Evolutionary conservation across 64 coral and sea anemone species (phyloP), one percentile per base, ranked within the genome.

Genomic region (Porites lutea): DNA sequence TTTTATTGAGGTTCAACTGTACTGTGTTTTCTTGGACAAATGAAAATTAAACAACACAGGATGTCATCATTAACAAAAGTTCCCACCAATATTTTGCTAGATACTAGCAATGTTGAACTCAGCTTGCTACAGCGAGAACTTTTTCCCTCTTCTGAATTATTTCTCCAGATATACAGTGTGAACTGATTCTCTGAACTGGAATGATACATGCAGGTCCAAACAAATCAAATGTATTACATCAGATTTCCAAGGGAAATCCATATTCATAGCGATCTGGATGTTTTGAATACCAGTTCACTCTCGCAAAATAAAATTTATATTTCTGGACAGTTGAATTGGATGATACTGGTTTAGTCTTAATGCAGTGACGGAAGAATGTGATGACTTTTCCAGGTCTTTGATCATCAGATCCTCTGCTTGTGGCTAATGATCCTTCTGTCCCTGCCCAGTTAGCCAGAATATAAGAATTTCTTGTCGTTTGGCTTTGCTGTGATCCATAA

Each of bases 201-300:
- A 95, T 83, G 65, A 94, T 85, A 44, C 92, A 94, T 6, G 88
- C 93, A 15, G 93, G 80, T n/a, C 87, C 81, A 86, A 95, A 95
- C 75, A 80, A 67, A 83, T 95, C 80, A 90, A 90, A 79, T 60
- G 62, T 69, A 44, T 77, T 89, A 18, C 87, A 89, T 79, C 87
- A 89, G 58, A 94, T 83, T 69, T 94, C 55, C 45, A 90, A 53
- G 69, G 70, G 79, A 69, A 85, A 27, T 9, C 93, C 83, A 74
- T 43, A 65, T 12, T 65, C 82, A 78, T 18, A 57, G 64, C 52
- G 23, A 52, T 95, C 82, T 51, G 88, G 93, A 19, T 95, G 93
- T 2, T 86, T 21, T 74, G 81, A 87, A 79, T 91, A 95, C 93
- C 88, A 95, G 74, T 95, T 95, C 12, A 95, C 74, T 95, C 83